Evolutionary conservation across 2,113 vertebrate species (phyloP).

Genomic region (Shinisaurus crocodilurus): DNA sequence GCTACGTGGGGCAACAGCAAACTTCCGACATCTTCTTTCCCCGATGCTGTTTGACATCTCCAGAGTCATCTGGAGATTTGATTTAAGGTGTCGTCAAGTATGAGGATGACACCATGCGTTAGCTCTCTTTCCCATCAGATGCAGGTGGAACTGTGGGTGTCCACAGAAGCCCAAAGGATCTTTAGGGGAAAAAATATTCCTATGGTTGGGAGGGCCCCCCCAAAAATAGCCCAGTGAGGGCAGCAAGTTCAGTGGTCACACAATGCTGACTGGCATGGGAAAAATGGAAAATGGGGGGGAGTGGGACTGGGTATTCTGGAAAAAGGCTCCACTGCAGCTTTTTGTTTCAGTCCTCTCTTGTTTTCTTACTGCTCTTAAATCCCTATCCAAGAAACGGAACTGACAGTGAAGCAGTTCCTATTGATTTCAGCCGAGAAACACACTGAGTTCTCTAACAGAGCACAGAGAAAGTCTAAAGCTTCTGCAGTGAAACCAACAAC

Average conservation of each 20-base stretch:
- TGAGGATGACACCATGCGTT: too few species aligned
- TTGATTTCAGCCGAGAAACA: constrained; percentile 32
- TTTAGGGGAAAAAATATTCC: not conserved
- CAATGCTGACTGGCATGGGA: not conserved
- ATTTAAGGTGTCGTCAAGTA: too few species aligned
- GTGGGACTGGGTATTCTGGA: too few species aligned
- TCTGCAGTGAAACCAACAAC: not conserved
- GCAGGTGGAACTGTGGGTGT: too few species aligned
- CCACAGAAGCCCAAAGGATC: not conserved
- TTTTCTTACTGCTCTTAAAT: not conserved
- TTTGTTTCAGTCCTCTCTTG: not conserved
- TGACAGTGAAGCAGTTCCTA: constrained; percentile 32
- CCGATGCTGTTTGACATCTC: too few species aligned
- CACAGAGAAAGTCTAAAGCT: constrained; percentile 28
- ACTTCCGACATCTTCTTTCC: too few species aligned
- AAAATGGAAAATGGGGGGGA: not conserved
- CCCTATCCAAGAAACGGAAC: not conserved
- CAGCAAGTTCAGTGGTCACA: not conserved
- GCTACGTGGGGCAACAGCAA: too few species aligned
- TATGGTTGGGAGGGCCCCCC: not conserved
- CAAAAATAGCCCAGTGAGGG: not conserved
- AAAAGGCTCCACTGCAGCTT: not conserved
- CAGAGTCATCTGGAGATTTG: too few species aligned
- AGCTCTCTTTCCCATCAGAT: too few species aligned
- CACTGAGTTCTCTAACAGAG: not conserved